Conservation (phyloP, 2,888 invertebrate species). For the Hydrotaea cyrtoneurina region DNA sequence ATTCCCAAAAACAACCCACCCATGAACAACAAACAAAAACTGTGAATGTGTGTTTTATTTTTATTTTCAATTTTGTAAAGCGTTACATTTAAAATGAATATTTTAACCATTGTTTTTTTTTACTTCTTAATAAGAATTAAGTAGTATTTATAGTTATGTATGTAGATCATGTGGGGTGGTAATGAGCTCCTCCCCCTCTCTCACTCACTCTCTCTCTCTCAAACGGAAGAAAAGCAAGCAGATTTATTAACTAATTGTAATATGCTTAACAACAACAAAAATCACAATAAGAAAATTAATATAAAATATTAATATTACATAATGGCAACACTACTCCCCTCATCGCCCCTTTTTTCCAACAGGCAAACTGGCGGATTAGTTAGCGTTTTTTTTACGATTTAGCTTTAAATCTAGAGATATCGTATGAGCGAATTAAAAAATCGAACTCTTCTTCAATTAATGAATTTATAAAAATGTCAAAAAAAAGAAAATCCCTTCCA, state of each 20-base stretch:
- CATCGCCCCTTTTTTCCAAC: too few species aligned
- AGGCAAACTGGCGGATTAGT: too few species aligned
- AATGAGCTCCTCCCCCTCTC: neutral
- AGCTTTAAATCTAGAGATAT: too few species aligned
- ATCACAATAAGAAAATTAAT: slow-evolving; percentile 15
- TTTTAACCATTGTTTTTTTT: slow-evolving; percentile 63
- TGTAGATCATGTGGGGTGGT: neutral
- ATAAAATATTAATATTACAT: slow-evolving; percentile 29
- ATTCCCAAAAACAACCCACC: neutral
- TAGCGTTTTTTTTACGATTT: too few species aligned
- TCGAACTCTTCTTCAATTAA: neutral
- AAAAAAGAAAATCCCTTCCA: too few species aligned
- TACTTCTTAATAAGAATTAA: slow-evolving; percentile 57
- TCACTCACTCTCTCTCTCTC: neutral
- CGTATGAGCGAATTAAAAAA: neutral
- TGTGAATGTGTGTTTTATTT: slow-evolving; percentile 53
- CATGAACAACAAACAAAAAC: slow-evolving; percentile 43
- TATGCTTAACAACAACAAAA: slow-evolving; percentile 52
- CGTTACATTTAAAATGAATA: slow-evolving; percentile 28
- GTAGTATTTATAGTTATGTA: slow-evolving; percentile 40
- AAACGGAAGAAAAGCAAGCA: slow-evolving; percentile 33
- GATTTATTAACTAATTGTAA: slow-evolving; percentile 64
- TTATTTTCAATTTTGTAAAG: slow-evolving; percentile 3
- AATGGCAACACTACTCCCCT: slow-evolving; percentile 2
- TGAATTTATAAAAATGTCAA: too few species aligned